Evolutionary conservation across 1,140 invertebrate genomes (phyloP), one percentile per base, ranked within the genome.

Genomic region (Pogonognathellus flavescens): DNA sequence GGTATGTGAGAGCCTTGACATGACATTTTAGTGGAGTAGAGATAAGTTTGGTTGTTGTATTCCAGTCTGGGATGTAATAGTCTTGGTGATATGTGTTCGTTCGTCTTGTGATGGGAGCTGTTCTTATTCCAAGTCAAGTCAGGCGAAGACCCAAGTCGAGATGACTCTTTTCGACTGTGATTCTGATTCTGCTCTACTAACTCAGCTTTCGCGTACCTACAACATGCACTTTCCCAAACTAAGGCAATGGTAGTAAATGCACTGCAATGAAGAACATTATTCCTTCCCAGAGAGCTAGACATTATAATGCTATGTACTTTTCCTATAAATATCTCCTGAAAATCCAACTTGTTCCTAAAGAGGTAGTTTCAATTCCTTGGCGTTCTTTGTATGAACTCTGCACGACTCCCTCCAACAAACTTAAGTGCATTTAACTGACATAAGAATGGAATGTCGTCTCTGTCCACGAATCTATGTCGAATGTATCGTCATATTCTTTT

Each of bases 231-330:
- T 76, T 50, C 25, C 6, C 5, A 76, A 76, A 76, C 25, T 76
- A 76, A 76, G 70, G 25, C 70, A 76, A 76, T 25, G 25, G 20
- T 20, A 25, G 62, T 25, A 60, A 18, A 20, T 57, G 53, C 53
- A 70, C 13, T 76, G 70, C 70, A 76, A 76, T 50, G 11, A 76
- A 14, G 41, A 76, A 76, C 70, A 50, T 76, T 76, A 49, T 31
- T 76, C 31, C 14, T 76, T 76, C n/a, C 70, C n/a, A n/a, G n/a
- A n/a, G n/a, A n/a, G n/a, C 66, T 25, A 70, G 20, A 7, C 59
- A 60, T 60, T 18, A 31, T 20, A 41, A 41, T 41, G 1, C 22
- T 41, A 70, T 70, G 22, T 31, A 70, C 66, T 41, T 41, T 72
- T 8, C 31, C n/a, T 76, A n/a, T 76, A n/a, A 76, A 50, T 18